These are phyloP conservation scores for Gisinianus flammeolus DNA, from an alignment of 2,888 invertebrate genomes.

Conservation along the genomic window DNA sequence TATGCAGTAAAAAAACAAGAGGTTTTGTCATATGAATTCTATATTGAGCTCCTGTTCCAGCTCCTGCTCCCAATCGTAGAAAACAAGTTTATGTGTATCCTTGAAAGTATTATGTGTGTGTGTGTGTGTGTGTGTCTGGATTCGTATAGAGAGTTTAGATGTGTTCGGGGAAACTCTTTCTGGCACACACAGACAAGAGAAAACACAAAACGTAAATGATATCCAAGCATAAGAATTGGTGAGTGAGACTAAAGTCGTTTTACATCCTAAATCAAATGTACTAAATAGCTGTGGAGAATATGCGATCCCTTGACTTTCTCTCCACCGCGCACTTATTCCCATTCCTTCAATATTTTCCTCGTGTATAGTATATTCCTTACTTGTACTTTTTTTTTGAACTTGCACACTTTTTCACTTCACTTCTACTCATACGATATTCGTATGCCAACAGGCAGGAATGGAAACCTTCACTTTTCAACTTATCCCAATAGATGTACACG, in stretches of 20 bases:
- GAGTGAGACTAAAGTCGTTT: slow-evolving; percentile 38
- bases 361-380: not conserved
- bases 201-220: not conserved
- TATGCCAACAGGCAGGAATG: too few species aligned
- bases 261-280: slow-evolving; percentile 42
- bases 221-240: slow-evolving; percentile 21
- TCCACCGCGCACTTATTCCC: slow-evolving; percentile 37
- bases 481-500: too few species aligned
- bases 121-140: too few species aligned
- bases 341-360: slow-evolving; percentile 19
- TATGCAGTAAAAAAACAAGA: not conserved
- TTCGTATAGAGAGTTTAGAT: not conserved
- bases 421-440: too few species aligned
- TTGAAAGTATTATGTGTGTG: too few species aligned
- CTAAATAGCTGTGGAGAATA: slow-evolving; percentile 39
- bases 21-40: not conserved
- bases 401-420: not conserved
- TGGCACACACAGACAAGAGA: not conserved
- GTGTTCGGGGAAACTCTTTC: not conserved
- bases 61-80: too few species aligned
- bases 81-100: not conserved
- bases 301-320: slow-evolving; percentile 34
- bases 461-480: too few species aligned
- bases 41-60: too few species aligned
- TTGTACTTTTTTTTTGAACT: too few species aligned